Evolutionary conservation across 2,113 vertebrate species (phyloP).

Genomic region (Eidolon helvum): DNA sequence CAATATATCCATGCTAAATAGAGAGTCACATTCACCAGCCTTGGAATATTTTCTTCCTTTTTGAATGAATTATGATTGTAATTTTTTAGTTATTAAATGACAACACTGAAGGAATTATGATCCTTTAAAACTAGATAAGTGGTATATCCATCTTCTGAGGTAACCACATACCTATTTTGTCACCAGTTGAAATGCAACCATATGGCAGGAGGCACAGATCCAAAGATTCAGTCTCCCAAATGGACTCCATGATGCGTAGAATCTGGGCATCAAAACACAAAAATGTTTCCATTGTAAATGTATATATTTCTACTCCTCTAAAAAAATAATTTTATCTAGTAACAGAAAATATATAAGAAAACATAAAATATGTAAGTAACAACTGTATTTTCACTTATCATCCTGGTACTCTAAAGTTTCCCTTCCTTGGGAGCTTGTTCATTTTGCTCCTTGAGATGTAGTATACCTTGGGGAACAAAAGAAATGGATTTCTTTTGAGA

Average conservation of each 20-base stretch:
- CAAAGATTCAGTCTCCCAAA: conserved; percentile 97
- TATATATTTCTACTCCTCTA: neutral
- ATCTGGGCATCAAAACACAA: conserved; percentile 85
- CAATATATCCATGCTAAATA: neutral
- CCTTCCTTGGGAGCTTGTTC: neutral
- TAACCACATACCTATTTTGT: conserved; percentile 91
- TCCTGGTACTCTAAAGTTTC: neutral
- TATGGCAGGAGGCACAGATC: conserved; percentile 96
- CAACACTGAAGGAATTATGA: neutral
- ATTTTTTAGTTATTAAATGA: conserved; percentile 4
- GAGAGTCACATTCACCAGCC: neutral
- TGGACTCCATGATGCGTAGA: conserved; percentile 97
- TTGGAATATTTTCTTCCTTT: neutral
- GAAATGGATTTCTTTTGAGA: neutral
- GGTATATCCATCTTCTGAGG: neutral
- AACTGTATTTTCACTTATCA: neutral
- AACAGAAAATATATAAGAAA: neutral
- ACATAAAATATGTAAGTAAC: neutral
- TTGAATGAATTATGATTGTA: neutral
- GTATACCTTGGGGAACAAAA: neutral
- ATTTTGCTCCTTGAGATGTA: neutral
- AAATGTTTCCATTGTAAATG: neutral
- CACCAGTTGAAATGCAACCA: conserved; percentile 98
- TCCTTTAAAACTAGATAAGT: neutral
- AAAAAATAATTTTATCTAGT: neutral